These are phyloP conservation scores for Bombus superbus DNA, from an alignment of 1,140 invertebrate species.

Conservation along the genomic window DNA sequence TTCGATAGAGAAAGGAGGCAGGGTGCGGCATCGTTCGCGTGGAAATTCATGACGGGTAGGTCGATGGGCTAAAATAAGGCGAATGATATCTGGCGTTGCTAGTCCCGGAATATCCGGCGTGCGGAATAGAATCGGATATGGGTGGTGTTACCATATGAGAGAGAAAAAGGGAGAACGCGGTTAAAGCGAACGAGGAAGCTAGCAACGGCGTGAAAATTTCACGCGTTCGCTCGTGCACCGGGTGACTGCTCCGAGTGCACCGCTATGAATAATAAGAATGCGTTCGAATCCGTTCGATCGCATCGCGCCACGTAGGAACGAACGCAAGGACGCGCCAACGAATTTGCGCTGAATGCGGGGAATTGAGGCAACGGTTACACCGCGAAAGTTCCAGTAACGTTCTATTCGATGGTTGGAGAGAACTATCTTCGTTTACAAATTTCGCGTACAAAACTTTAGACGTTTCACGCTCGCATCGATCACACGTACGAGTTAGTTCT, in stretches of 20 bases:
- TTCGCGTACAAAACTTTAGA: background rate
- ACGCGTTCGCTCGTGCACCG: constrained; percentile 47
- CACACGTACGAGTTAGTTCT: background rate
- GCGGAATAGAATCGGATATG: constrained; percentile 47
- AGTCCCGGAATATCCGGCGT: constrained; percentile 19
- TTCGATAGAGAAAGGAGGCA: background rate
- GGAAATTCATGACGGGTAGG: constrained; percentile 45
- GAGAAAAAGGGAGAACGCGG: background rate
- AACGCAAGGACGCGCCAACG: background rate
- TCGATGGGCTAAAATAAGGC: constrained; percentile 41
- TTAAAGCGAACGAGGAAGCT: background rate
- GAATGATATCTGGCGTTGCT: constrained; percentile 36
- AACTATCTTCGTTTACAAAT: background rate
- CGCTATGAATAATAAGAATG: constrained; percentile 65
- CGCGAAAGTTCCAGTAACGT: no score
- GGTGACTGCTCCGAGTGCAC: constrained; percentile 58
- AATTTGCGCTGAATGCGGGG: background rate
- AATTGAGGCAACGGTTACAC: background rate
- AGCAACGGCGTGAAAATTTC: constrained; percentile 65
- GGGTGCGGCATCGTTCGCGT: constrained; percentile 4
- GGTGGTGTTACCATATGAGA: constrained; percentile 14
- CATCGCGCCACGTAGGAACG: no score
- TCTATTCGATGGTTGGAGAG: no score
- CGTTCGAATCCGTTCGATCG: constrained; percentile 54
- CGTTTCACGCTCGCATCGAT: background rate